phyloP scores from a whole-genome alignment of 2,888 invertebrate genomes.

The Synanthedon vespiformis region DNA sequence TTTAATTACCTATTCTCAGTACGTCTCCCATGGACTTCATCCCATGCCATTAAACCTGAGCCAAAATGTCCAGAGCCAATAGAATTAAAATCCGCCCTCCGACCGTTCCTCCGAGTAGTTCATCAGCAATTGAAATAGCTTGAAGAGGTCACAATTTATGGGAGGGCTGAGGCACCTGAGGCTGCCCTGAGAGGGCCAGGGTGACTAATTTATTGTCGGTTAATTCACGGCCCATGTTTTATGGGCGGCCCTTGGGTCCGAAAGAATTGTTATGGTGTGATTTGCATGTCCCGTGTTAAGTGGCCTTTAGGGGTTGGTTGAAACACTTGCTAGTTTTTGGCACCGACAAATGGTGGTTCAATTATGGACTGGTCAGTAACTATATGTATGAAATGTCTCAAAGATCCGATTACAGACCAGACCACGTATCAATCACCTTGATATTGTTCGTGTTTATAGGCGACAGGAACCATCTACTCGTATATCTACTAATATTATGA shows the following conservation, averaged over 20 bases:
- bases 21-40: too few relatives aligned
- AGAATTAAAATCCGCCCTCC: background rate
- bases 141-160: conserved; percentile 35
- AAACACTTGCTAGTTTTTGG: conserved; percentile 6
- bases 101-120: background rate
- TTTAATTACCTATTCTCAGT: too few relatives aligned
- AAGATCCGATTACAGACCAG: too few relatives aligned
- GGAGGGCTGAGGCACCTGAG: conserved; percentile 30
- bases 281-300: conserved; percentile 51
- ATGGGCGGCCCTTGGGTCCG: conserved; percentile 21
- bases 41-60: too few relatives aligned
- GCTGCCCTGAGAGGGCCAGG: conserved; percentile 18
- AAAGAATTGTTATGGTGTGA: conserved; percentile 52
- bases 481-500: too few relatives aligned
- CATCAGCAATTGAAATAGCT: conserved; percentile 17
- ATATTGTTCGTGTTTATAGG: too few relatives aligned
- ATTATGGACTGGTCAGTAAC: background rate
- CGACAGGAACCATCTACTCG: too few relatives aligned
- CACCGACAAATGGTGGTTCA: conserved; percentile 5
- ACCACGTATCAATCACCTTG: too few relatives aligned
- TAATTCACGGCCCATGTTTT: conserved; percentile 45
- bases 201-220: conserved; percentile 47
- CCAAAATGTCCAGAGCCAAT: background rate
- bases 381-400: background rate
- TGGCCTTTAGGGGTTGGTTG: conserved; percentile 19